Conservation (phyloP, 2,797 vertebrate species). For the Dermochelys coriacea region DNA sequence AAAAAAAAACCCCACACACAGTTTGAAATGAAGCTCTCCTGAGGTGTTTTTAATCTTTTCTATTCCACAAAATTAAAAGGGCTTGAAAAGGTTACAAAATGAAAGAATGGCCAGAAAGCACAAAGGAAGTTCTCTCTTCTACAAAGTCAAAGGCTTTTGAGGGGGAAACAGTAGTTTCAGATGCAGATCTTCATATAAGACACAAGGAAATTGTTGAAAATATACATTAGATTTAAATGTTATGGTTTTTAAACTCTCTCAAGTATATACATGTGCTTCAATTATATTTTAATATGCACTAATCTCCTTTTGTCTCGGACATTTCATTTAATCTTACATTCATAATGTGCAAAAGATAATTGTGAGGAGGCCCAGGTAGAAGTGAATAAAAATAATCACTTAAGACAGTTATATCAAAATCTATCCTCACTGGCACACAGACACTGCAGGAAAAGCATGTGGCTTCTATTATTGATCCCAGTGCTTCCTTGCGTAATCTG, state of each 20-base stretch:
- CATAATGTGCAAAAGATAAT: background rate
- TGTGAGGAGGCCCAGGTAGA: background rate
- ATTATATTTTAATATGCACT: background rate
- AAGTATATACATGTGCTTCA: background rate
- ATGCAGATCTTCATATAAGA: constrained; percentile 64
- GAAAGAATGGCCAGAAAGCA: constrained; percentile 69
- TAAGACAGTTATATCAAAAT: background rate
- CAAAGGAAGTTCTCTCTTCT: constrained; percentile 53
- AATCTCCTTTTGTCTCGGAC: background rate
- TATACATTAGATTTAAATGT: constrained; percentile 36
- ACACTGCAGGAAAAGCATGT: background rate
- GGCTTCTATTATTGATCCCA: constrained; percentile 39
- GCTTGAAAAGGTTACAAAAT: constrained; percentile 66
- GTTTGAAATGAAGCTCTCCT: constrained; percentile 68
- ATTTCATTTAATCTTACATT: background rate
- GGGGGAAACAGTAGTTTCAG: constrained; percentile 43
- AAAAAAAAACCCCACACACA: background rate
- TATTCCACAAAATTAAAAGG: constrained; percentile 52
- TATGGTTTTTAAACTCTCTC: constrained; percentile 25
- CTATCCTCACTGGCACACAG: background rate
- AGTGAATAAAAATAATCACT: background rate
- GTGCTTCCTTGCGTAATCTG: constrained; percentile 10
- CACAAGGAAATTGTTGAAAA: constrained; percentile 32
- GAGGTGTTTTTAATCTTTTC: constrained; percentile 70
- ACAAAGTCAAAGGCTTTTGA: constrained; percentile 58